Evolutionary conservation across 2,113 vertebrate genomes (phyloP).

Genomic region (Carlito syrichta): DNA sequence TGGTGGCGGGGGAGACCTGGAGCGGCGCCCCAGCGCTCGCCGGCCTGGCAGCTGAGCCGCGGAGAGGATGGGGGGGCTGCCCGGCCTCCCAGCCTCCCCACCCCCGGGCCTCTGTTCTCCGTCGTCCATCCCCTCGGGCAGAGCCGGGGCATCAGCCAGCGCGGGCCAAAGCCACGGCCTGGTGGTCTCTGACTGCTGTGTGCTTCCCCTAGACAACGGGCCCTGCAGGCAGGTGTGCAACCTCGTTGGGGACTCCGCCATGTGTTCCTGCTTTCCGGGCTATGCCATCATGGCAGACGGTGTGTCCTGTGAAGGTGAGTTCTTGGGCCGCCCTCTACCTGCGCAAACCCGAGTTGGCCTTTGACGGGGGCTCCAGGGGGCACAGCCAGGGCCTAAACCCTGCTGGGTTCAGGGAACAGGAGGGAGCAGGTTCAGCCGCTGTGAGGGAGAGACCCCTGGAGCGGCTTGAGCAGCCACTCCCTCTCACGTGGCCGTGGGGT

Average conservation of each 20-base stretch:
- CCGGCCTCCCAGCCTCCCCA: fast-evolving
- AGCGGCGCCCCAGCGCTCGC: not conserved
- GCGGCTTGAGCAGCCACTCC: not conserved
- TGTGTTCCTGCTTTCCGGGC: conserved; percentile 91
- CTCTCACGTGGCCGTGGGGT: fast-evolving
- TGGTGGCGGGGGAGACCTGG: not conserved
- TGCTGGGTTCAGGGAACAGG: fast-evolving
- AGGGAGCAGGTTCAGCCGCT: not conserved
- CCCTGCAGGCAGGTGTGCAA: conserved; percentile 89
- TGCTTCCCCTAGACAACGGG: conserved; percentile 81
- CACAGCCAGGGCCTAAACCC: not conserved
- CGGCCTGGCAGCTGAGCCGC: too few species aligned
- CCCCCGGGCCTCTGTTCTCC: not conserved
- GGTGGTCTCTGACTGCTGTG: not conserved
- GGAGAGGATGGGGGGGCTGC: not conserved
- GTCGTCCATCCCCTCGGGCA: too few species aligned
- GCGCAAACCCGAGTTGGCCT: not conserved
- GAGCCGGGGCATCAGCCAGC: not conserved
- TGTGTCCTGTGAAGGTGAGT: conserved; percentile 89
- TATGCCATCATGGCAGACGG: conserved; percentile 88
- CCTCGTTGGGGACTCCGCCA: conserved; percentile 67
- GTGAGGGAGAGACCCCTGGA: not conserved
- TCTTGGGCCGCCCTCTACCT: fast-evolving
- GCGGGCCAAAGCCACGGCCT: not conserved
- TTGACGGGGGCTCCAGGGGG: not conserved